Evolutionary conservation across 1,140 invertebrate genomes (phyloP).

Genomic region (Pseudomyrmex pallidus): DNA sequence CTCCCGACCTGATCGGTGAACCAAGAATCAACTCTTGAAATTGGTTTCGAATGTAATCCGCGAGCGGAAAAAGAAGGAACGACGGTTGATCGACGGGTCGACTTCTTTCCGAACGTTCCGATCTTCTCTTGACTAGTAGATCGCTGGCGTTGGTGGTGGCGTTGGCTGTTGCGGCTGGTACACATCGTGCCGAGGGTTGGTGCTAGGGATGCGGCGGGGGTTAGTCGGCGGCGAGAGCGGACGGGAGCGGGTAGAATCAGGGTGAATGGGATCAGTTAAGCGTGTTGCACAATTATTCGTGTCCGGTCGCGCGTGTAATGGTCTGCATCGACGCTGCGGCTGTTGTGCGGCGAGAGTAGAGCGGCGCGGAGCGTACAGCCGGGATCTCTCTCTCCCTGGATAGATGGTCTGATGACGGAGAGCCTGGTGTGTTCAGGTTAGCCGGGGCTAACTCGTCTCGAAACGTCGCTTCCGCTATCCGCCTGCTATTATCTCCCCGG

Average conservation of each 20-base stretch:
- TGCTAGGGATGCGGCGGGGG: constrained; percentile 65
- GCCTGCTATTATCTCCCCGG: constrained; percentile 40
- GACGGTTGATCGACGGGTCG: constrained; percentile 1
- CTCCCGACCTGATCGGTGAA: neutral
- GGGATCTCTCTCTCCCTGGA: constrained; percentile 67
- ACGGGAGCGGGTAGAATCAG: constrained; percentile 83
- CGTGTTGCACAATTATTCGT: constrained; percentile 85
- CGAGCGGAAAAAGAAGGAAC: neutral
- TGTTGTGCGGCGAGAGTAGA: constrained; percentile 81
- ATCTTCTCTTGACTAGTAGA: constrained; percentile 35
- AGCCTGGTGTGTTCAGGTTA: constrained; percentile 59
- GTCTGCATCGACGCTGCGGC: constrained; percentile 83
- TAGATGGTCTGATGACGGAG: constrained; percentile 72
- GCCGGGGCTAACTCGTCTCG: constrained; percentile 65
- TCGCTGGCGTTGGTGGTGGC: constrained; percentile 54
- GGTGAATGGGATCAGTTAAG: constrained; percentile 85
- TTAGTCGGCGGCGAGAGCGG: constrained; percentile 80
- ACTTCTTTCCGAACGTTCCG: constrained; percentile 17
- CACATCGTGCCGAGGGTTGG: constrained; percentile 67
- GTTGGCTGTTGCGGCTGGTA: constrained; percentile 73
- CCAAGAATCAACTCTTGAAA: neutral
- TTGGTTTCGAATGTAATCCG: neutral
- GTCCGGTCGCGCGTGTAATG: constrained; percentile 85
- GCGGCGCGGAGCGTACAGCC: constrained; percentile 70
- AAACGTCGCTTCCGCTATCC: constrained; percentile 69